A percentile compares a stretch with the other conserved stretches of the same genome.
phyloP scores from a whole-genome alignment of 2,113 vertebrate genomes.

The Perognathus longimembris region DNA sequence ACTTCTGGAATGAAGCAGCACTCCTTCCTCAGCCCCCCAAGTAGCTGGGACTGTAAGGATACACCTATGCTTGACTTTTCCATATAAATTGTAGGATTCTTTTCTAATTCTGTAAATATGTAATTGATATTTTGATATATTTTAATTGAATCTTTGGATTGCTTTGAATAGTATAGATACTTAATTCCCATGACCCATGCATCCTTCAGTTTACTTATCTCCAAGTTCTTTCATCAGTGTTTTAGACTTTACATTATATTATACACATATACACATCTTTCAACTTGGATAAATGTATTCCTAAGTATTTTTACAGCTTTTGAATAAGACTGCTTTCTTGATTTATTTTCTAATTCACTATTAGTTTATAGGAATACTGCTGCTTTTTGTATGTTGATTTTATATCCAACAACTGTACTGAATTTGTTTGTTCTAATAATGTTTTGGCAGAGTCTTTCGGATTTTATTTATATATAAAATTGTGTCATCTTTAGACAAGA shows the following conservation, averaged over 20 bases:
- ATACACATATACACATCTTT: neutral
- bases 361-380: neutral
- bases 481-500: neutral
- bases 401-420: neutral
- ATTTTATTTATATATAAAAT: neutral
- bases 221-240: neutral
- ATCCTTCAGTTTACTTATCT: neutral
- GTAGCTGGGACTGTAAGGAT: neutral
- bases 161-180: neutral
- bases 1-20: neutral
- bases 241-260: neutral
- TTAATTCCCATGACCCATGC: neutral
- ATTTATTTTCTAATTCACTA: neutral
- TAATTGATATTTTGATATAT: neutral
- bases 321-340: neutral
- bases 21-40: neutral
- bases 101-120: neutral
- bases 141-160: neutral
- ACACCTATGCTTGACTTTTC: neutral
- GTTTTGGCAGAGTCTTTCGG: neutral
- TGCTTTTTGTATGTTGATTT: neutral
- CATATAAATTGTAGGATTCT: neutral
- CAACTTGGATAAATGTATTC: neutral
- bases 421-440: neutral
- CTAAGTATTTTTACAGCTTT: neutral